A percentile compares a stretch with the other conserved stretches of the same genome.
phyloP scores from a whole-genome alignment of 1,140 invertebrate genomes.

The Sitophilus oryzae region DNA sequence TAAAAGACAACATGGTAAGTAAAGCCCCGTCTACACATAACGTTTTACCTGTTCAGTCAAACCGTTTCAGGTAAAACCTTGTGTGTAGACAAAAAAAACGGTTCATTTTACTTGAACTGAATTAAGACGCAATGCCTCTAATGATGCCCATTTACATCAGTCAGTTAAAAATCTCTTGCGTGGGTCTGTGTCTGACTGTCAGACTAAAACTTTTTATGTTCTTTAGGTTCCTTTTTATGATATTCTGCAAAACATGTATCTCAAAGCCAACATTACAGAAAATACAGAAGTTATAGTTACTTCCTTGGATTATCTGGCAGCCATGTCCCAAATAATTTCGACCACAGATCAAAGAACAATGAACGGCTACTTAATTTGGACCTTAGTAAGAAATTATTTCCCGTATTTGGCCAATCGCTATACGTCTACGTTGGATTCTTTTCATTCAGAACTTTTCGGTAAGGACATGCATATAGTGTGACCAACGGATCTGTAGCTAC shows the following conservation, averaged over 20 bases:
- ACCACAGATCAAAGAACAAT: constrained; percentile 52
- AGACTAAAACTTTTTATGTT: too few relatives aligned
- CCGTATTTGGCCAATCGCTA: constrained; percentile 54
- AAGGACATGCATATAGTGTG: too few relatives aligned
- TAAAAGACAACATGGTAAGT: constrained; percentile 47
- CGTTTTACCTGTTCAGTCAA: neutral
- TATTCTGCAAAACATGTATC: constrained; percentile 53
- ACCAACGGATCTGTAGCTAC: too few relatives aligned
- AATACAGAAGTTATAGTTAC: constrained; percentile 51
- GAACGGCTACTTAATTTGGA: constrained; percentile 60
- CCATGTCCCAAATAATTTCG: constrained; percentile 52
- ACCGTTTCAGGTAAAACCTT: too few relatives aligned
- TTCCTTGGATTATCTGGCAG: constrained; percentile 50
- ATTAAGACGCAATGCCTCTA: neutral
- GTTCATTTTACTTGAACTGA: too few relatives aligned
- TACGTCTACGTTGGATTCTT: constrained; percentile 49
- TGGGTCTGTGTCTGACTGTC: too few relatives aligned
- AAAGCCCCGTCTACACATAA: neutral
- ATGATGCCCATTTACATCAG: constrained; percentile 23
- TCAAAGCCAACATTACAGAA: constrained; percentile 47
- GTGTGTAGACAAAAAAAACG: too few relatives aligned
- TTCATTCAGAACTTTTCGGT: constrained; percentile 49
- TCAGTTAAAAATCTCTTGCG: too few relatives aligned
- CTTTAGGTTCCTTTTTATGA: constrained; percentile 54
- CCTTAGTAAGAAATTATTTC: constrained; percentile 50